A percentile compares a stretch with the other conserved stretches of the same genome.
Evolutionary conservation across 2,888 invertebrate genomes (phyloP).

Genomic region (Ochropacha duplaris): DNA sequence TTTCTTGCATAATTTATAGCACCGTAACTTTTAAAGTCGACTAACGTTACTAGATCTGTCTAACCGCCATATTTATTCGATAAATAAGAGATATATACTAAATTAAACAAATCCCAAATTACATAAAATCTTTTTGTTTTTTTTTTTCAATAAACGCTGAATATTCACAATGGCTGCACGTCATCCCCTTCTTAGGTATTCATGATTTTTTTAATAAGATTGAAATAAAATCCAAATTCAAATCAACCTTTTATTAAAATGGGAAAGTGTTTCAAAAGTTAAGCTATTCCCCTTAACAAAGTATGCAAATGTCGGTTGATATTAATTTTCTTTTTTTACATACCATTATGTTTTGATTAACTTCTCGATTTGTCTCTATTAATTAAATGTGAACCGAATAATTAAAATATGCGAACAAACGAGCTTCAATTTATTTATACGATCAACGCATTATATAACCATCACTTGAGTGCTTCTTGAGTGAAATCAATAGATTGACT

Average conservation of each 20-base stretch:
- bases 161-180: not conserved
- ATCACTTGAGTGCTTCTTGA: not conserved
- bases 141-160: too few relatives aligned
- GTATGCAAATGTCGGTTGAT: not conserved
- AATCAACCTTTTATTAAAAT: not conserved
- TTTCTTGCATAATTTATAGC: too few relatives aligned
- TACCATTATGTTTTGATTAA: conserved; percentile 26
- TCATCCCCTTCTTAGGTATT: too few relatives aligned
- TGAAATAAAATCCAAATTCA: too few relatives aligned
- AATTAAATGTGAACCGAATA: conserved; percentile 28
- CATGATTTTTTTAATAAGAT: too few relatives aligned
- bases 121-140: too few relatives aligned
- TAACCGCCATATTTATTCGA: too few relatives aligned
- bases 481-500: not conserved
- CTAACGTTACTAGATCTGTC: too few relatives aligned
- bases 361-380: conserved; percentile 44
- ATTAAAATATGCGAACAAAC: conserved; percentile 5
- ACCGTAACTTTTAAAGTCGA: too few relatives aligned
- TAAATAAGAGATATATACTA: too few relatives aligned
- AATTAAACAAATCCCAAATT: too few relatives aligned
- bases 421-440: not conserved
- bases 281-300: not conserved
- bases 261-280: not conserved
- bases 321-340: conserved; percentile 5
- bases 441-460: not conserved